These are phyloP conservation scores for Leucophenga varia DNA, from an alignment of 1,140 invertebrate genomes.

Conservation along the genomic window DNA sequence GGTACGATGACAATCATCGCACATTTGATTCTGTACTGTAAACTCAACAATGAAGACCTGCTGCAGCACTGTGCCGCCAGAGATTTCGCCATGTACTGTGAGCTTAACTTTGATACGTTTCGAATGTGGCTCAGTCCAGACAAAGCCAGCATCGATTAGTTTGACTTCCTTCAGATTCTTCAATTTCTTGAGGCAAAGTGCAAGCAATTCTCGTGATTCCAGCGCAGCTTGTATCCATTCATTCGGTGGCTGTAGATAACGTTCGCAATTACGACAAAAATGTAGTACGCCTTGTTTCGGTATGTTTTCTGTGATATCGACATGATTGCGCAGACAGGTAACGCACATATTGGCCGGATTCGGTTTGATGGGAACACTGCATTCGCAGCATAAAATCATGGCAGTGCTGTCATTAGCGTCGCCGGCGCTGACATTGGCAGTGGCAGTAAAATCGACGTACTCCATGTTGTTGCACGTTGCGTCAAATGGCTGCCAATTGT, in stretches of 20 bases:
- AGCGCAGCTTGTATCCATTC: constrained; percentile 88
- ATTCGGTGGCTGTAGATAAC: constrained; percentile 90
- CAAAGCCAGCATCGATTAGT: constrained; percentile 92
- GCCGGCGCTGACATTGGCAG: constrained; percentile 13
- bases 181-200: constrained; percentile 90
- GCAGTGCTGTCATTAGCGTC: constrained; percentile 7
- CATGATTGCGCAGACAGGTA: constrained; percentile 82
- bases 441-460: too few species aligned
- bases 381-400: constrained; percentile 71
- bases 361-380: constrained; percentile 80
- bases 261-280: constrained; percentile 90
- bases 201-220: constrained; percentile 91
- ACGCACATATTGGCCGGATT: constrained; percentile 99
- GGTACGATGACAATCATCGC: constrained; percentile 92
- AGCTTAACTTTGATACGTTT: constrained; percentile 96
- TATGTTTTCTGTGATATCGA: constrained; percentile 96
- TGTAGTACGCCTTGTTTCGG: constrained; percentile 89
- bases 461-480: too few species aligned
- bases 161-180: constrained; percentile 90
- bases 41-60: constrained; percentile 96
- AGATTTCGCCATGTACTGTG: constrained; percentile 94
- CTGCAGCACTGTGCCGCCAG: constrained; percentile 78
- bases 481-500: too few species aligned
- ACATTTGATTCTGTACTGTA: constrained; percentile 90
- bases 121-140: constrained; percentile 99